A percentile compares a stretch with the other conserved stretches of the same genome.
Evolutionary conservation across 2,888 invertebrate species (phyloP).

Genomic region (Plusia festucae): DNA sequence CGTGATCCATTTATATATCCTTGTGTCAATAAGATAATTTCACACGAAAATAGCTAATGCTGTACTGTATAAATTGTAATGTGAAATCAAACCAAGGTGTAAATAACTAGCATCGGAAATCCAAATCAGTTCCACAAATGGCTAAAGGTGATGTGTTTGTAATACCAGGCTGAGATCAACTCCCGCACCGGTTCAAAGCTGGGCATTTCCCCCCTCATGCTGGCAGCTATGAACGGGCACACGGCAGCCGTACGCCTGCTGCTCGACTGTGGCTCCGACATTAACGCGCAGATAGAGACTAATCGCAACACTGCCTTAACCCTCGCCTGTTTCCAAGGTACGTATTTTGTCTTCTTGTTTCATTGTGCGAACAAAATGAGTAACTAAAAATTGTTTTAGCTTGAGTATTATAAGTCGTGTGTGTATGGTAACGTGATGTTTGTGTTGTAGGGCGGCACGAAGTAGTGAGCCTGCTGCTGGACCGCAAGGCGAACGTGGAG

Average conservation of each 20-base stretch:
- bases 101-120: too few relatives aligned
- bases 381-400: too few relatives aligned
- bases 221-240: conserved; percentile 99
- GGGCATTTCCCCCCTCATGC: conserved; percentile 99
- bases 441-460: conserved; percentile 93
- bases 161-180: conserved; percentile 96
- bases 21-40: too few relatives aligned
- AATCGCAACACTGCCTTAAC: conserved; percentile 99
- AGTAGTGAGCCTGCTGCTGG: conserved; percentile 98
- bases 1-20: too few relatives aligned
- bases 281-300: conserved; percentile 99
- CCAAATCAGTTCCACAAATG: too few relatives aligned
- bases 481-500: conserved; percentile 99
- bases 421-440: neutral
- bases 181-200: conserved; percentile 98
- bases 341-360: neutral
- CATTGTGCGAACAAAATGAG: too few relatives aligned
- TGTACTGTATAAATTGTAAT: too few relatives aligned
- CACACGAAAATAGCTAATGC: too few relatives aligned
- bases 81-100: too few relatives aligned
- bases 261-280: conserved; percentile 99
- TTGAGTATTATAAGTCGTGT: too few relatives aligned
- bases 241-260: conserved; percentile 97
- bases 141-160: too few relatives aligned
- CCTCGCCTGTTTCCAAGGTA: conserved; percentile 99